phyloP scores from a whole-genome alignment of 2,113 vertebrate species.

The Calypte anna region DNA sequence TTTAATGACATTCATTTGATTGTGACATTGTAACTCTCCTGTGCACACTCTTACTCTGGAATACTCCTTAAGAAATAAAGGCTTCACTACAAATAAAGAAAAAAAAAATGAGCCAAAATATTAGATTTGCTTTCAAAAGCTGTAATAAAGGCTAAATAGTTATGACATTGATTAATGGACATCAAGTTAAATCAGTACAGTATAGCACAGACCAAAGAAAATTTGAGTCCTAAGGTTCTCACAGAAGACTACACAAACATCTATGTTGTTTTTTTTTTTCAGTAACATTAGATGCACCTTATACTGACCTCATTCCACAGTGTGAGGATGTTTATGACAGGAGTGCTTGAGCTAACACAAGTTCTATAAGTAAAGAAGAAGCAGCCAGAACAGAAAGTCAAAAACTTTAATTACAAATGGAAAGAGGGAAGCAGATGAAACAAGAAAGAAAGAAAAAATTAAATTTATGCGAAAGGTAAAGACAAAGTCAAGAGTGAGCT shows the following conservation, averaged over 20 bases:
- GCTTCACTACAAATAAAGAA: background rate
- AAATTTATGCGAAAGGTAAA: background rate
- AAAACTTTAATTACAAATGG: background rate
- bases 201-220: background rate
- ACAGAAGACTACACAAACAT: background rate
- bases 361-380: background rate
- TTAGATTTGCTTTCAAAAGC: background rate
- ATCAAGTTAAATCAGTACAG: conserved; percentile 9
- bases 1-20: background rate
- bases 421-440: background rate
- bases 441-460: background rate
- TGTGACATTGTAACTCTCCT: background rate
- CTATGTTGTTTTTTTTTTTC: background rate
- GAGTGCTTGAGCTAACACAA: background rate
- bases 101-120: background rate
- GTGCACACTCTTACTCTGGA: background rate
- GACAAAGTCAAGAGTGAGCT: background rate
- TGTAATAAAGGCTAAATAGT: background rate
- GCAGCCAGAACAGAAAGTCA: background rate
- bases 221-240: background rate
- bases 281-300: background rate
- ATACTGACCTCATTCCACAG: background rate
- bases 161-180: background rate
- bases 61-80: background rate
- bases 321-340: background rate